These are phyloP conservation scores for Petrocephalus sullivani DNA, from an alignment of 2,797 vertebrate species.

Conservation along the genomic window DNA sequence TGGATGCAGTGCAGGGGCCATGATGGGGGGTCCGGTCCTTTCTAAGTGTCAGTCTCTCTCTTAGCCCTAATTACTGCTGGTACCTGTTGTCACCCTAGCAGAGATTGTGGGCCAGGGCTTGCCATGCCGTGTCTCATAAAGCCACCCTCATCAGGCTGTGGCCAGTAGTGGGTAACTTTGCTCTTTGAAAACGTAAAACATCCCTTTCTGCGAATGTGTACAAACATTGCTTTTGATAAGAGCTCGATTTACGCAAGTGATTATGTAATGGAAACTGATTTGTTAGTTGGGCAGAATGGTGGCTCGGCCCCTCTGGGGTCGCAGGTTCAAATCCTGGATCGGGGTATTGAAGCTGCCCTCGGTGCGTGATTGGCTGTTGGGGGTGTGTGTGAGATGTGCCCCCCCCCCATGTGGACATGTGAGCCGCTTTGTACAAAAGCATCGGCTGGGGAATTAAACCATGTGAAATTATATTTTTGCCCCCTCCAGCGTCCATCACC, in stretches of 20 bases:
- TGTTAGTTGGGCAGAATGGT: neutral
- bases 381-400: neutral
- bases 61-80: neutral
- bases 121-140: neutral
- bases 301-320: neutral
- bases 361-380: neutral
- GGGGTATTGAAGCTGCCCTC: too few species aligned
- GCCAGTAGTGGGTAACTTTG: neutral
- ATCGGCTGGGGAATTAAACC: neutral
- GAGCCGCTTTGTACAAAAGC: neutral
- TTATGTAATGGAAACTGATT: neutral
- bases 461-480: neutral
- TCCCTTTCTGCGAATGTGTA: neutral
- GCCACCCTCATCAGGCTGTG: neutral
- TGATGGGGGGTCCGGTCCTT: neutral
- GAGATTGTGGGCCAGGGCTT: neutral
- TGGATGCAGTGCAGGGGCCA: neutral
- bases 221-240: neutral
- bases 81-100: neutral
- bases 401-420: neutral
- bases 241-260: neutral
- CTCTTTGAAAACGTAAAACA: neutral
- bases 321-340: neutral
- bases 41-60: neutral
- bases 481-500: slow-evolving; percentile 6